These are phyloP conservation scores for Epizoanthus stellaris DNA, from an alignment of 92 coral and sea anemone species.

Conservation along the genomic window DNA sequence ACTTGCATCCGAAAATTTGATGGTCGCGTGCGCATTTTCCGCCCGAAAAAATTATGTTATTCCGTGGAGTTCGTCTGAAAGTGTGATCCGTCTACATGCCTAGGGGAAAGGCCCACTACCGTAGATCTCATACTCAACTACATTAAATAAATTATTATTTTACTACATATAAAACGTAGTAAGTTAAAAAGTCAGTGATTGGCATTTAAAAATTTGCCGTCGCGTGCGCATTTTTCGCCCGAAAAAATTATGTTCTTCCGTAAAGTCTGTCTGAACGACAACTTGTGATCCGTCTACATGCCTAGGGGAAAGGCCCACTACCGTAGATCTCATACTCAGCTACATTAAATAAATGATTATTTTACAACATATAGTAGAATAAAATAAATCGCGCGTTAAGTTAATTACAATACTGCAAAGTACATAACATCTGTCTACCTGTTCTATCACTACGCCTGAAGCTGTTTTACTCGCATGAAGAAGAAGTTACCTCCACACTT, in stretches of 20 bases:
- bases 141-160: too few relatives aligned
- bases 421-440: constrained; percentile 5
- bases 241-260: not conserved
- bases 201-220: too few relatives aligned
- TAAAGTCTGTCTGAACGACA: not conserved
- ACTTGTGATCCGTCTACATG: not conserved
- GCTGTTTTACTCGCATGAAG: constrained; percentile 17
- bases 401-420: not conserved
- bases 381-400: not conserved
- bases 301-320: not conserved
- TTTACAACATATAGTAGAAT: not conserved
- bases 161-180: too few relatives aligned
- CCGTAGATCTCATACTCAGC: not conserved
- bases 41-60: not conserved
- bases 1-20: too few relatives aligned
- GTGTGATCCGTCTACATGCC: constrained; percentile 9
- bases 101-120: constrained; percentile 1
- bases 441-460: constrained; percentile 13
- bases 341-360: not conserved
- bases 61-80: not conserved
- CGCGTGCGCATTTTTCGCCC: too few relatives aligned
- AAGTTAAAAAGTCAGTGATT: too few relatives aligned
- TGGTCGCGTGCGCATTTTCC: too few relatives aligned
- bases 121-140: not conserved
- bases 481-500: constrained; percentile 1